Percentiles rank a stretch among this genome's conserved stretches.
Evolutionary conservation across 2,797 vertebrate genomes (phyloP).

Genomic region (Pipistrellus kuhlii): DNA sequence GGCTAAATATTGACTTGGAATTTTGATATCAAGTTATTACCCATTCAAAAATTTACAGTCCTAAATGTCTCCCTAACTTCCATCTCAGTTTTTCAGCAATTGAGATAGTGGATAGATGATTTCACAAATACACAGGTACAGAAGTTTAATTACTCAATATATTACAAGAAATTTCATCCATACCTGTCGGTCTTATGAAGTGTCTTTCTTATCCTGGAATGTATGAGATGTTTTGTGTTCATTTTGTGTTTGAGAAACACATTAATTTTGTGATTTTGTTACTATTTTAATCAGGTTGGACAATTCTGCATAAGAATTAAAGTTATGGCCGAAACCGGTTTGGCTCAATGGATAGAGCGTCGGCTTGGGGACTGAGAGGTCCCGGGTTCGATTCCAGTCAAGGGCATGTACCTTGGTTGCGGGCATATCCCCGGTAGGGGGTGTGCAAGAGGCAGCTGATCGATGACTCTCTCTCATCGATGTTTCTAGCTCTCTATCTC

Average conservation of each 20-base stretch:
- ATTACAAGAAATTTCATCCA: neutral
- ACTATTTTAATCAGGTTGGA: neutral
- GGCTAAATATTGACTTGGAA: neutral
- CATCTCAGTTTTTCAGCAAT: neutral
- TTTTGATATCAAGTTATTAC: neutral
- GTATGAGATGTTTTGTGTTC: neutral
- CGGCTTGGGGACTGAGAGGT: no score
- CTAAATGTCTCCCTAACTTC: neutral
- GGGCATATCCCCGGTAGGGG: no score
- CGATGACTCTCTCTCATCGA: no score
- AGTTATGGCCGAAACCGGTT: no score
- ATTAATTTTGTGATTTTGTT: neutral
- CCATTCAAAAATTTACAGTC: neutral
- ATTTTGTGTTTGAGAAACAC: neutral
- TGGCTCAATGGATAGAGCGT: no score
- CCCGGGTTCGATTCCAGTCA: no score
- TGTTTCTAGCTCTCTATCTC: no score
- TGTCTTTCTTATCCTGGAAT: neutral
- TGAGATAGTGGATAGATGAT: neutral
- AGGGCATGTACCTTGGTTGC: no score
- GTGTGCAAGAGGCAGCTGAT: no score
- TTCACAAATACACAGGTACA: no score
- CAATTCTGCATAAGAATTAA: neutral
- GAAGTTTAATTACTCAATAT: neutral
- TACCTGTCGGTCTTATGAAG: fast-evolving